These are phyloP conservation scores for Catharus minimus DNA, from an alignment of 2,113 vertebrate species.

Conservation along the genomic window DNA sequence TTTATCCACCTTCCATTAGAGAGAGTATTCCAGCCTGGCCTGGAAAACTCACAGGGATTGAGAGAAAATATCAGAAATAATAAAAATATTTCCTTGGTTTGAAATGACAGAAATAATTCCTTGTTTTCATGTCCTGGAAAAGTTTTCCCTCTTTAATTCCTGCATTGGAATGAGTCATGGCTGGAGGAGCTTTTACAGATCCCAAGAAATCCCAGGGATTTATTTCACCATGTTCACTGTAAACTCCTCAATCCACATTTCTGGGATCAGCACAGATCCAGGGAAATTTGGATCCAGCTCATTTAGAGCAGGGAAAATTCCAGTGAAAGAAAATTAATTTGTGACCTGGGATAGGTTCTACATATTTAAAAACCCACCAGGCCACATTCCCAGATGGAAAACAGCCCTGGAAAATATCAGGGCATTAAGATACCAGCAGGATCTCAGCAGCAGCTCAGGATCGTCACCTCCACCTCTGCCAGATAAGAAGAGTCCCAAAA, in stretches of 20 bases:
- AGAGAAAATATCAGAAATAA: background rate
- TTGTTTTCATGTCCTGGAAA: background rate
- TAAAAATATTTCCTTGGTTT: background rate
- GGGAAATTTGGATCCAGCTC: background rate
- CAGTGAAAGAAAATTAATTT: background rate
- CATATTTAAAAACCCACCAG: fast-evolving
- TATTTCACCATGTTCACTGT: fast-evolving
- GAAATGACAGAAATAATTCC: background rate
- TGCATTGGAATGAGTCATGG: background rate
- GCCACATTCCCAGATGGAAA: background rate
- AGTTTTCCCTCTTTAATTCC: background rate
- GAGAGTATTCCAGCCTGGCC: background rate
- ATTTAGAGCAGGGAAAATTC: background rate
- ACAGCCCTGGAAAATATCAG: background rate
- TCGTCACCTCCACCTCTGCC: background rate
- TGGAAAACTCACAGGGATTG: background rate
- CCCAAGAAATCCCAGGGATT: background rate
- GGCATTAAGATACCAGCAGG: background rate
- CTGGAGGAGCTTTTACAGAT: background rate
- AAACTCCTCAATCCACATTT: fast-evolving
- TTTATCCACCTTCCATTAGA: background rate
- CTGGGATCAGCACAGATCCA: background rate
- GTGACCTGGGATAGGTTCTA: background rate
- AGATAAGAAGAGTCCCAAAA: background rate
- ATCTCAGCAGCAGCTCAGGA: background rate